A percentile compares a stretch with the other conserved stretches of the same genome.
Conservation (phyloP, 2,888 invertebrate genomes). For the Elysia crispata region DNA sequence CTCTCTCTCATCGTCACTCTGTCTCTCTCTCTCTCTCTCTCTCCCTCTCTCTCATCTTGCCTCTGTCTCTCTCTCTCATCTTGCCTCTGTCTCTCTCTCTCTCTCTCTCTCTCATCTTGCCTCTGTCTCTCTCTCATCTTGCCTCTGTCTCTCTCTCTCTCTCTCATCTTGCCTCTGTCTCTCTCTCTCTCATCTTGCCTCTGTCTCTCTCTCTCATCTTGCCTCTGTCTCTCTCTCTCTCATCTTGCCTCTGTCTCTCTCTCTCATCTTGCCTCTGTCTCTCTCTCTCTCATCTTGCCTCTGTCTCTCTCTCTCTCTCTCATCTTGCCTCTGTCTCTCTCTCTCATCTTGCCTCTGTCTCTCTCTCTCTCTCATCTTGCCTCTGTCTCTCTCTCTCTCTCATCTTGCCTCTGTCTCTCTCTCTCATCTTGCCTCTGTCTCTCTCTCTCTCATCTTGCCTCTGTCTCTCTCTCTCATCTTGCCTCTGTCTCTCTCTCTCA, state of each 20-base stretch:
- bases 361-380: constrained; percentile 3
- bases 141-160: no score
- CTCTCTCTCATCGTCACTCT: neutral
- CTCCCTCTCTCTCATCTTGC: no score
- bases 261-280: constrained; percentile 9
- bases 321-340: no score
- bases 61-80: no score
- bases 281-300: neutral
- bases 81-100: no score
- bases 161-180: no score
- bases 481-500: neutral
- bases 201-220: neutral
- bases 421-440: constrained; percentile 20
- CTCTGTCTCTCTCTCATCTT: no score
- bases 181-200: neutral
- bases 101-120: no score
- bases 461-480: constrained; percentile 4
- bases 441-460: neutral
- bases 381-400: neutral
- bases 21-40: neutral
- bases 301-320: no score
- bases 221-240: constrained; percentile 17
- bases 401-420: no score
- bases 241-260: constrained; percentile 13
- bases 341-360: neutral